A percentile compares a stretch with the other conserved stretches of the same genome.
These are phyloP conservation scores for Ischnura elegans DNA, from an alignment of 2,888 invertebrate genomes.

Conservation along the genomic window DNA sequence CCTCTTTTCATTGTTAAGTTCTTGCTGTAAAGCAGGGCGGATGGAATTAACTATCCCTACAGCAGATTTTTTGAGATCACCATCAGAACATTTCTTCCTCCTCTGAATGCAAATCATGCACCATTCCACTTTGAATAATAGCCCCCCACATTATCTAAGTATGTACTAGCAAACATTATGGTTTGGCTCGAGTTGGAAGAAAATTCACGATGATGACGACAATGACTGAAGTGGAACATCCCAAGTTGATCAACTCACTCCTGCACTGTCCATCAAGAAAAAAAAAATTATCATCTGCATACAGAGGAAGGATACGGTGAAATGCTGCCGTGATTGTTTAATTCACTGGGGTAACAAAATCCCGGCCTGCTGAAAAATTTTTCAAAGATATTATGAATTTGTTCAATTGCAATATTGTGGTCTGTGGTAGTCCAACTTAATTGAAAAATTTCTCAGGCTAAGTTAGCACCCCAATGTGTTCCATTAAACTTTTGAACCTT, in stretches of 20 bases:
- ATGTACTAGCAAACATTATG: neutral
- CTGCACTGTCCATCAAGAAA: neutral
- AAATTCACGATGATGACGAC: constrained; percentile 9
- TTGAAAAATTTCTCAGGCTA: constrained; percentile 69
- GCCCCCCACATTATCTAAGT: neutral
- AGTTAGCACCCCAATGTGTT: constrained; percentile 69
- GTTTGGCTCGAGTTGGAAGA: constrained; percentile 7
- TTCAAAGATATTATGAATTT: constrained; percentile 62
- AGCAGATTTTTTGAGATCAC: constrained; percentile 48
- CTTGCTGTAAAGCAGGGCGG: constrained; percentile 50
- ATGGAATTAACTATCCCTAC: constrained; percentile 12
- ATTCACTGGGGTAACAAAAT: constrained; percentile 36
- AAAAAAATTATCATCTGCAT: constrained; percentile 34
- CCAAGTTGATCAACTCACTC: constrained; percentile 17
- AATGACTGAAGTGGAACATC: constrained; percentile 43
- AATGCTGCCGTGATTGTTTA: constrained; percentile 61
- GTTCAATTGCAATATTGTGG: constrained; percentile 67
- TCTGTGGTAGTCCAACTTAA: constrained; percentile 67
- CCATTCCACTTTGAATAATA: constrained; percentile 25
- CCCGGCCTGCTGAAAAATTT: constrained; percentile 56
- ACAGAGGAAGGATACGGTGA: constrained; percentile 38
- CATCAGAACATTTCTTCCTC: constrained; percentile 55
- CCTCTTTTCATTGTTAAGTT: constrained; percentile 44
- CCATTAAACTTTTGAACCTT: constrained; percentile 57
- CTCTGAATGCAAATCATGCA: constrained; percentile 31